phyloP scores from a whole-genome alignment of 1,140 invertebrate species.

The Panagrolaimus sp. region DNA sequence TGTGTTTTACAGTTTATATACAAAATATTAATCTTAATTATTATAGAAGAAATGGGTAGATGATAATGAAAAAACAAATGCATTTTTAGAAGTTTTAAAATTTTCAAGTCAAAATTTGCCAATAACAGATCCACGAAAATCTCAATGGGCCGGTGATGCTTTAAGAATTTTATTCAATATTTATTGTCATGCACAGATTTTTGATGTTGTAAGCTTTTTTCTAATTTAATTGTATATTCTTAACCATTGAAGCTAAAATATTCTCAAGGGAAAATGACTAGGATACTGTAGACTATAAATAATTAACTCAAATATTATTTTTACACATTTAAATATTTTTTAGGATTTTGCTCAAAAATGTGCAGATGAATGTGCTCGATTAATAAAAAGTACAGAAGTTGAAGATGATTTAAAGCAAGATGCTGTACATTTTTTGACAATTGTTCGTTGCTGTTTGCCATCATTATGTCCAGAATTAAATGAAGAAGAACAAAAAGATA shows the following conservation, averaged over 20 bases:
- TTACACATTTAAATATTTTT: conserved; percentile 3
- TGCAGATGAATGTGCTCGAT: conserved; percentile 32
- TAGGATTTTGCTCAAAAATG: conserved; percentile 32
- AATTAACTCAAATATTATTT: background rate
- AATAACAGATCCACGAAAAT: conserved; percentile 7
- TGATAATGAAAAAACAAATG: conserved; percentile 33
- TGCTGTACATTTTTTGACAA: conserved; percentile 45
- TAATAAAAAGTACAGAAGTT: conserved; percentile 29
- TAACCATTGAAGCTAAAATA: too few species aligned
- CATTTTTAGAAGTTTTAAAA: conserved; percentile 27
- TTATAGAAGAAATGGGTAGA: conserved; percentile 33
- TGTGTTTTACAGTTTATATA: too few species aligned
- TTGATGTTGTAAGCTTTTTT: conserved; percentile 25
- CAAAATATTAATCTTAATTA: too few species aligned
- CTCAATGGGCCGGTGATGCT: conserved; percentile 33
- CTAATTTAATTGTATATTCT: background rate
- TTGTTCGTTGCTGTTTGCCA: conserved; percentile 22
- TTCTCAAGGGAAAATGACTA: too few species aligned
- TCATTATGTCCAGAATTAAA: conserved; percentile 25
- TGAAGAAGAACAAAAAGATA: conserved; percentile 20
- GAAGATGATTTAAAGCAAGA: conserved; percentile 42
- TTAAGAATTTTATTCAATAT: conserved; percentile 49
- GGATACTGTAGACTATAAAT: conserved; percentile 10
- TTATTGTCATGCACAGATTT: conserved; percentile 38
- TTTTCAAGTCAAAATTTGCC: conserved; percentile 6